Percentiles rank a stretch among this genome's conserved stretches.
phyloP scores from a whole-genome alignment of 1,140 invertebrate genomes.

The Saccostrea glomerata region DNA sequence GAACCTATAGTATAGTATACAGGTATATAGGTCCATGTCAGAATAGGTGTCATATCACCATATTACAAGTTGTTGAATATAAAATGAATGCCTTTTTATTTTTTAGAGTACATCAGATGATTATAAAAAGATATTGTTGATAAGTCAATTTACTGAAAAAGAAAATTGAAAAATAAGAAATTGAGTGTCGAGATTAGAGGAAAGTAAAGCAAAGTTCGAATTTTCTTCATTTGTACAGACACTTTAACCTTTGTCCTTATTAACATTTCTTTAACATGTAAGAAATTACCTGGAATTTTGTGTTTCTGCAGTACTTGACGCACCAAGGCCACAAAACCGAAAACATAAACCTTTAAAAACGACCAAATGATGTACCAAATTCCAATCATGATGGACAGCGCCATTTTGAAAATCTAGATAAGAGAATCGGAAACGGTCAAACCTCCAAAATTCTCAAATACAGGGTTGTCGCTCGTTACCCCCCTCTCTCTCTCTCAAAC shows the following conservation, averaged over 20 bases:
- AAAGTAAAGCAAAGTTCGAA: not conserved
- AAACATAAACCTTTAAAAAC: constrained; percentile 43
- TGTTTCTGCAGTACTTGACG: constrained; percentile 47
- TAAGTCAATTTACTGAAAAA: not conserved
- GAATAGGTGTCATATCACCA: too few species aligned
- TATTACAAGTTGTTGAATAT: too few species aligned
- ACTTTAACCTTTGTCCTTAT: not conserved
- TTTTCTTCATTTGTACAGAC: not conserved
- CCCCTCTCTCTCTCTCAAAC: too few species aligned
- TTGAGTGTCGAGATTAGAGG: not conserved
- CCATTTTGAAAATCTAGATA: not conserved
- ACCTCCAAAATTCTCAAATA: too few species aligned
- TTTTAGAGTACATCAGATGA: not conserved
- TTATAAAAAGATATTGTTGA: not conserved
- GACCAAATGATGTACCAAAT: constrained; percentile 44
- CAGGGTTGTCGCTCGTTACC: too few species aligned
- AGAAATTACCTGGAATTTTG: constrained; percentile 31
- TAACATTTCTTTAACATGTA: not conserved
- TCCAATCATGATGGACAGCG: not conserved
- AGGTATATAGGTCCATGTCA: too few species aligned
- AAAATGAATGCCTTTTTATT: not conserved
- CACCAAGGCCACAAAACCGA: constrained; percentile 43
- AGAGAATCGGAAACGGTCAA: not conserved
- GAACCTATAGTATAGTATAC: too few species aligned
- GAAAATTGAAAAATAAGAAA: not conserved